These are phyloP conservation scores for Megalops cyprinoides DNA, from an alignment of 2,797 vertebrate genomes.

Conservation along the genomic window DNA sequence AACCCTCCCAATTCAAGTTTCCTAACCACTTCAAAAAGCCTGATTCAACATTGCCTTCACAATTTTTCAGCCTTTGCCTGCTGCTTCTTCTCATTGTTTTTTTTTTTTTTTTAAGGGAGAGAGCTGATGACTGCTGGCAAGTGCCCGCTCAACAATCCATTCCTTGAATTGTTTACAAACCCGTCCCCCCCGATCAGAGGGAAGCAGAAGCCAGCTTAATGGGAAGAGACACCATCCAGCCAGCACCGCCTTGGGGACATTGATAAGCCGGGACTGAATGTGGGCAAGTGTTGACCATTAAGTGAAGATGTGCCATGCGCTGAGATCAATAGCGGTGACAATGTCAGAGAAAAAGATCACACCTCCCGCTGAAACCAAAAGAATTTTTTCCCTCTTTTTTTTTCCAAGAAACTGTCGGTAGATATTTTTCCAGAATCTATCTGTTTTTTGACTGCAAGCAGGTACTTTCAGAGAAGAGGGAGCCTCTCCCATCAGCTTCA, in stretches of 20 bases:
- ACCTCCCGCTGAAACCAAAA: neutral
- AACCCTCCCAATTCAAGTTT: too few relatives aligned
- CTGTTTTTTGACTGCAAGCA: neutral
- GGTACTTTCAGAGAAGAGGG: too few relatives aligned
- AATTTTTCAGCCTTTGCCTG: neutral
- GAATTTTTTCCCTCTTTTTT: too few relatives aligned
- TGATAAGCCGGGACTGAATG: neutral
- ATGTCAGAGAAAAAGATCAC: neutral
- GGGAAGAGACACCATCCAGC: constrained; percentile 11
- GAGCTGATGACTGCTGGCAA: neutral
- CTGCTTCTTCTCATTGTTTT: neutral
- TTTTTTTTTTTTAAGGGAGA: neutral
- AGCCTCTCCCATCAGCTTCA: too few relatives aligned
- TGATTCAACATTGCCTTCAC: neutral
- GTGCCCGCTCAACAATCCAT: constrained; percentile 4
- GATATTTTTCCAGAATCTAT: neutral
- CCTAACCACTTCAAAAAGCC: too few relatives aligned
- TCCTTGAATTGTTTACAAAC: constrained; percentile 27
- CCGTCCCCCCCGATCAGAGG: constrained; percentile 1
- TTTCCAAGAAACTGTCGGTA: too few relatives aligned
- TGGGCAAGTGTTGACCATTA: constrained; percentile 6
- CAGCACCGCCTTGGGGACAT: neutral
- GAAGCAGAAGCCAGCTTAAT: constrained; percentile 11
- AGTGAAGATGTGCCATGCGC: neutral
- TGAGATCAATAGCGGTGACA: neutral